Evolutionary conservation across 2,113 vertebrate genomes (phyloP).

Genomic region (Hassar affinis): DNA sequence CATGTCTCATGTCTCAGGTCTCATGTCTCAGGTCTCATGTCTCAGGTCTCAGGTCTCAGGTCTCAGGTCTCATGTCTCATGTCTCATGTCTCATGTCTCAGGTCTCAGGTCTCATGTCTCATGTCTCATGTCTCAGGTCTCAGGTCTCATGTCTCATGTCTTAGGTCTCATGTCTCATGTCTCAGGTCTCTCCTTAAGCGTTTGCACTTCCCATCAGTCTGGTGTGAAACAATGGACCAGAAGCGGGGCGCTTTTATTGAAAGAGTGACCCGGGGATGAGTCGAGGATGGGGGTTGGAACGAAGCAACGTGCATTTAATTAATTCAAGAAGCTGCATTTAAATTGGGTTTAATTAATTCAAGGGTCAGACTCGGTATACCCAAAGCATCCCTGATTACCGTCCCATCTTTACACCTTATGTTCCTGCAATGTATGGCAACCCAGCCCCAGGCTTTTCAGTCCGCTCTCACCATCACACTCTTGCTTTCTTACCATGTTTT

Average conservation of each 20-base stretch:
- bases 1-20: too few relatives aligned
- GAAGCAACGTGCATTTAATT: constrained; percentile 65
- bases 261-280: constrained; percentile 41
- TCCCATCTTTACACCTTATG: constrained; percentile 62
- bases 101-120: too few relatives aligned
- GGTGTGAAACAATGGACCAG: constrained; percentile 39
- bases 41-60: too few relatives aligned
- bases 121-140: too few relatives aligned
- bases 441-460: constrained; percentile 33
- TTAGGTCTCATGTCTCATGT: too few relatives aligned
- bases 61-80: too few relatives aligned
- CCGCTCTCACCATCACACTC: constrained; percentile 24
- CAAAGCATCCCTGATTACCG: constrained; percentile 50
- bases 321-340: constrained; percentile 61
- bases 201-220: constrained; percentile 23
- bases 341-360: constrained; percentile 61
- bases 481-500: constrained; percentile 10
- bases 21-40: too few relatives aligned
- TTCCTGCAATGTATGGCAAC: constrained; percentile 48
- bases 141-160: too few relatives aligned
- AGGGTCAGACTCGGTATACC: constrained; percentile 55
- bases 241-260: constrained; percentile 39
- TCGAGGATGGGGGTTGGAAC: background rate
- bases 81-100: too few relatives aligned
- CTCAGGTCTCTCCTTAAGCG: background rate